Base-by-base conservation (phyloP, 2,797 vertebrate species). In the Tachyglossus aculeatus region DNA sequence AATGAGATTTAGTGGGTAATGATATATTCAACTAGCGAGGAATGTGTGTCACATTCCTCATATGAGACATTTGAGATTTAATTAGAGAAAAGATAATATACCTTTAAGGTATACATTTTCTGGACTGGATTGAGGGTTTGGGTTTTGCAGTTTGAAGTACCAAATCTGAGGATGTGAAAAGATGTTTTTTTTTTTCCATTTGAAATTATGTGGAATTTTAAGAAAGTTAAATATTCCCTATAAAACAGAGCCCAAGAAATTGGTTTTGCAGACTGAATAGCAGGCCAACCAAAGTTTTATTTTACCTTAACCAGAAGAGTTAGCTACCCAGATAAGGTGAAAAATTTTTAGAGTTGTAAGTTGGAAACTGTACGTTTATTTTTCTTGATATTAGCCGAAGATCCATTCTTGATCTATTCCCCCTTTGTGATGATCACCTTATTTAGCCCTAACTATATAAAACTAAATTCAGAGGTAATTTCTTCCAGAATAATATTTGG, bases 341-440 rank as follows among this genome's bases (percentile, higher is more conserved):
- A 71, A 86, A 83, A 62, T 80, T 76, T 82, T 64, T 80, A 82
- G 54, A 83, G 82, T 84, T 82, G 56, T 50, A 54, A 61, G 24
- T 66, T 77, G 67, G 67, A 83, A 44, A 85, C 74, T 82, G 88
- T 86, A 73, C 66, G 83, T 85, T 88, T 85, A 67, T 76, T 71
- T 86, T 86, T 78, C 72, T 71, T 86, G 47, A 51, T 86, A 63
- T 73, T 71, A 64, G 55, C 85, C 13, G 67, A 47, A 80, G 61
- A 72, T 77, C 32, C 74, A 55, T 50, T 57, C 82, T 59, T 62
- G 74, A 83, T 67, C 64, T 41, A 65, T 74, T 78, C 36, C 44
- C 66, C 56, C 63, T 60, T 33, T 6, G 48, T 74, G 48, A 60
- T 47, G 52, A 64, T 55, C 47, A 59, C 34, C 34, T 73, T 63